Evolutionary conservation across 2,888 invertebrate genomes (phyloP).

Genomic region (Eupeodes latifasciatus): DNA sequence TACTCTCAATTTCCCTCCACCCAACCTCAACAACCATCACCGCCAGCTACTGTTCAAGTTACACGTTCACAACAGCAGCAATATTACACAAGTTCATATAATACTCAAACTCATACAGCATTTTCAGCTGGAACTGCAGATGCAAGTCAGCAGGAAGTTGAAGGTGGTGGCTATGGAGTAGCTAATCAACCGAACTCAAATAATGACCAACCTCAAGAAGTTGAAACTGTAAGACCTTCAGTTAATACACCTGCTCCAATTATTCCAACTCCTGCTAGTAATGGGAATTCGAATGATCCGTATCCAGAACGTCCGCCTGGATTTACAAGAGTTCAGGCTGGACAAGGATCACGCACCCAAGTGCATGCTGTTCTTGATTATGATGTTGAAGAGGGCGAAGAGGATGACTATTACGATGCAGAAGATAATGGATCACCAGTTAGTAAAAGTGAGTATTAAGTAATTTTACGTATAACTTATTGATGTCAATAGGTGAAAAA

Average conservation of each 20-base stretch:
- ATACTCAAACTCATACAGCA: constrained; percentile 77
- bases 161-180: constrained; percentile 59
- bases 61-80: constrained; percentile 74
- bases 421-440: constrained; percentile 78
- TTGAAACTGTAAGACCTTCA: constrained; percentile 37
- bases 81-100: constrained; percentile 80
- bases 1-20: constrained; percentile 79
- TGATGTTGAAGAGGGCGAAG: constrained; percentile 83
- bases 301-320: constrained; percentile 87
- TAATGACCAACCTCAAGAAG: constrained; percentile 34
- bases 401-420: constrained; percentile 82
- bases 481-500: too few species aligned
- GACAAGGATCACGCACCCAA: constrained; percentile 85
- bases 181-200: constrained; percentile 50
- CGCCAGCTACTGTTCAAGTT: constrained; percentile 74
- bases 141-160: constrained; percentile 74
- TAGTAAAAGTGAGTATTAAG: constrained; percentile 77
- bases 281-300: constrained; percentile 77
- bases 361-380: constrained; percentile 84
- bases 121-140: constrained; percentile 68
- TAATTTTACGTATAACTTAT: too few species aligned
- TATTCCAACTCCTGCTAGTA: constrained; percentile 41
- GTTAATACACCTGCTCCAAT: constrained; percentile 33
- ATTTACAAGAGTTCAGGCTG: constrained; percentile 88
- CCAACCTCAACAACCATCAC: constrained; percentile 52